Percentiles rank a stretch among this genome's conserved stretches.
These are phyloP conservation scores for Drosophila novamexicana DNA, from an alignment of 1,140 invertebrate species.

Conservation along the genomic window DNA sequence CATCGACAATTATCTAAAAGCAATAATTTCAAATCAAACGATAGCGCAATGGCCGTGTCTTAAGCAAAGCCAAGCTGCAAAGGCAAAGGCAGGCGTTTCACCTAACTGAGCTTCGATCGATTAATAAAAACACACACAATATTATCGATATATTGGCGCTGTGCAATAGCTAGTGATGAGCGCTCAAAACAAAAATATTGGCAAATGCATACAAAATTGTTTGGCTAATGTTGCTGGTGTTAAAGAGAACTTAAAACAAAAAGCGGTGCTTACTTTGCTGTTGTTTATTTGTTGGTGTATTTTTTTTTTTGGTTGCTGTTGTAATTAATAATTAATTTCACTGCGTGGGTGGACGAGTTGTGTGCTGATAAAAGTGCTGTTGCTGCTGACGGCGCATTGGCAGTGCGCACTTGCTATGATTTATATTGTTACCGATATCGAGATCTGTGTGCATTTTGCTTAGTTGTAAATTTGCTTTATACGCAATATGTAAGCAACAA, in stretches of 20 bases:
- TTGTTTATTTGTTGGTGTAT: slow-evolving; percentile 54
- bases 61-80: slow-evolving; percentile 10
- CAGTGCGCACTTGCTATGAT: slow-evolving; percentile 48
- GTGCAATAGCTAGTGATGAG: slow-evolving; percentile 48
- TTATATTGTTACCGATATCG: slow-evolving; percentile 56
- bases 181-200: slow-evolving; percentile 55
- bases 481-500: slow-evolving; percentile 2
- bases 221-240: slow-evolving; percentile 6
- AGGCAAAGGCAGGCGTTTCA: background rate
- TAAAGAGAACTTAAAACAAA: slow-evolving; percentile 16
- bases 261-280: slow-evolving; percentile 60
- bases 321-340: slow-evolving; percentile 46
- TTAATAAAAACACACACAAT: slow-evolving; percentile 4
- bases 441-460: slow-evolving; percentile 75
- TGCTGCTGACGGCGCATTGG: slow-evolving; percentile 57
- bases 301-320: slow-evolving; percentile 6
- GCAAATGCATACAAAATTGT: slow-evolving; percentile 10
- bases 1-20: slow-evolving; percentile 23
- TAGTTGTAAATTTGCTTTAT: slow-evolving; percentile 36
- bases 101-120: slow-evolving; percentile 28
- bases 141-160: slow-evolving; percentile 57
- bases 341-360: slow-evolving; percentile 73
- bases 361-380: slow-evolving; percentile 70
- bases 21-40: slow-evolving; percentile 12
- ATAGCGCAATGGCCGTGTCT: background rate